Evolutionary conservation across 2,888 invertebrate species (phyloP), one percentile per base, ranked within the genome.

Genomic region (Loripinus fragilis): DNA sequence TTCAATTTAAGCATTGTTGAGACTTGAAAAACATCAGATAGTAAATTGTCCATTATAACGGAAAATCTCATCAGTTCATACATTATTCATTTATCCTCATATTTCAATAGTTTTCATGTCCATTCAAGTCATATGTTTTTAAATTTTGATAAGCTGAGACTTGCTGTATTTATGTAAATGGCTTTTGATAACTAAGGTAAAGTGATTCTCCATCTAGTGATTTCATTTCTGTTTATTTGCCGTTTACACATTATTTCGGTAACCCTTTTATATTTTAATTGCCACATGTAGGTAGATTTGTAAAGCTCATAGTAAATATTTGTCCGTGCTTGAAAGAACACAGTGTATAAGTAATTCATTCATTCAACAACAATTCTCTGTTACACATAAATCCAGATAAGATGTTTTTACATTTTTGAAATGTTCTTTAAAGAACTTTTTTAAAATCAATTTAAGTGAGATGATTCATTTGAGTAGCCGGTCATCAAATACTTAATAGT

Each of bases 231-330:
- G 12, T 52, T 52, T 25, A 52, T 52, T 60, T 60, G 60, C 23
- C 33, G 33, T 60, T 23, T 60, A 60, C 33, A 60, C 60, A 60
- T 60, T 60, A 60, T 60, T 33, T 60, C 60, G 12, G 60, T 60
- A 60, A 60, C 23, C 20, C 60, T 60, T 60, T 60, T 60, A 60
- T 60, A 33, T 20, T 33, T 33, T 60, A 60, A 60, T 60, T 60
- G 60, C 60, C 60, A 60, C 60, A 60, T 60, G 60, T 60, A 60
- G 60, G 60, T 60, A 60, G 60, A 60, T 60, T 60, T 60, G 60
- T 60, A 60, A 60, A 60, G 60, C 30, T 33, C 33, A 60, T 60
- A 60, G 60, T 60, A 60, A 60, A 60, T 60, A 60, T 60, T 60
- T 60, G 60, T 33, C 33, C 60, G 33, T 60, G 60, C 60, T 60